phyloP scores from a whole-genome alignment of 1,140 invertebrate genomes.

The Limonius californicus region DNA sequence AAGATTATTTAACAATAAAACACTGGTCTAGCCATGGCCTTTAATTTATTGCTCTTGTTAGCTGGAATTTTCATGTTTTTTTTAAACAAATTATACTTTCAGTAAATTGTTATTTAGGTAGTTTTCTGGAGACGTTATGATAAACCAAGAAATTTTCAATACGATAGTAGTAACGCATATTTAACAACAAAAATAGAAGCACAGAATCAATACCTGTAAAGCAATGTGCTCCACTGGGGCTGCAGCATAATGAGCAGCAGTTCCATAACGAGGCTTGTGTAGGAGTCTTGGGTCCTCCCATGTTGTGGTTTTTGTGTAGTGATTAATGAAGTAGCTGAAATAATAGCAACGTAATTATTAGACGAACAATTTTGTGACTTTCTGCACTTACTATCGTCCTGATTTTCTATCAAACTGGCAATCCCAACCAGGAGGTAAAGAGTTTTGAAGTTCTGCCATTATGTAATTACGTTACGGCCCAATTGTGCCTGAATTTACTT shows the following conservation, averaged over 20 bases:
- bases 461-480: slow-evolving; percentile 29
- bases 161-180: too few species aligned
- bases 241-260: slow-evolving; percentile 31
- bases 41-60: too few species aligned
- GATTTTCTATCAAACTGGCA: slow-evolving; percentile 65
- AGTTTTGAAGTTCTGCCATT: slow-evolving; percentile 51
- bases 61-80: too few species aligned
- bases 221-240: slow-evolving; percentile 36
- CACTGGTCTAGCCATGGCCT: too few species aligned
- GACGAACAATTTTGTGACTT: too few species aligned
- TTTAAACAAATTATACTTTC: too few species aligned
- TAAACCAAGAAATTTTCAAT: too few species aligned
- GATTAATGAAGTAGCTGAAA: slow-evolving; percentile 71
- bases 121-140: too few species aligned
- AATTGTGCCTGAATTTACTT: too few species aligned
- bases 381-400: slow-evolving; percentile 63
- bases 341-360: slow-evolving; percentile 19
- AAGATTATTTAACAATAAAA: too few species aligned
- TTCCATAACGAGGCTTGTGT: slow-evolving; percentile 19
- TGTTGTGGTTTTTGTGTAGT: slow-evolving; percentile 58
- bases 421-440: slow-evolving; percentile 69
- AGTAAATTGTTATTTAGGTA: too few species aligned
- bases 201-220: slow-evolving; percentile 33
- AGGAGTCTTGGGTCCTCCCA: slow-evolving; percentile 45
- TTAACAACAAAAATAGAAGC: too few species aligned